Base-by-base conservation (phyloP, 92 coral and sea anemone genomes). In the Metridium senile region DNA sequence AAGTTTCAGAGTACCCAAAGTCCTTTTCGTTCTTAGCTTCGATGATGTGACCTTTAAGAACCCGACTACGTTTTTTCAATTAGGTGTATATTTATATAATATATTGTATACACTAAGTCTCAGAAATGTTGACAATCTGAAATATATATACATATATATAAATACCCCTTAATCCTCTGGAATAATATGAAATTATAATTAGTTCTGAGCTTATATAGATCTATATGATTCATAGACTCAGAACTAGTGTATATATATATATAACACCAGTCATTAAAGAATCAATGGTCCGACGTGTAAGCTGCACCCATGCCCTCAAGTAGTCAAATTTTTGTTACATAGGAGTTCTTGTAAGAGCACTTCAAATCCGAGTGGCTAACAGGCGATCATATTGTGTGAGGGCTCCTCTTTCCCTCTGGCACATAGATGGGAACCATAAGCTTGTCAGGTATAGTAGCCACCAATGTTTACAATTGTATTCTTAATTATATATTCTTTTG, bases 361-460 rank as follows among this genome's bases (percentile, higher is more conserved):
- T 89, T 66, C 93, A 89, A 76, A 76, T 89, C 56, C 89, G 87
- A 21, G 87, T 85, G 51, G 80, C 93, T 35, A 89, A 80, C 73
- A 43, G 89, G 51, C 72, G 87, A 39, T 81, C 89, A 11, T 85
- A 81, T 78, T 71, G 25, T 65, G 90, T 82, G 26, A 68, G 88
- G 72, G 88, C 90, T 11, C 88, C 88, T 19, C 22, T 82, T 75
- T 73, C 84, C 39, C 69, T 86, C 72, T 81, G 88, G 93, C 87
- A 81, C 74, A 89, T 83, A 76, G 87, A 82, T 58, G 86, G 86
- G 27, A 72, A 81, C 56, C 90, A 62, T n/a, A n/a, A n/a, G n/a
- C n/a, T n/a, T n/a, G n/a, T n/a, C n/a, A n/a, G n/a, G n/a, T n/a
- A n/a, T n/a, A n/a, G n/a, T n/a, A n/a, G n/a, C n/a, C n/a, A n/a